These are phyloP conservation scores for Margarornis squamiger DNA, from an alignment of 2,797 vertebrate genomes.

Conservation along the genomic window DNA sequence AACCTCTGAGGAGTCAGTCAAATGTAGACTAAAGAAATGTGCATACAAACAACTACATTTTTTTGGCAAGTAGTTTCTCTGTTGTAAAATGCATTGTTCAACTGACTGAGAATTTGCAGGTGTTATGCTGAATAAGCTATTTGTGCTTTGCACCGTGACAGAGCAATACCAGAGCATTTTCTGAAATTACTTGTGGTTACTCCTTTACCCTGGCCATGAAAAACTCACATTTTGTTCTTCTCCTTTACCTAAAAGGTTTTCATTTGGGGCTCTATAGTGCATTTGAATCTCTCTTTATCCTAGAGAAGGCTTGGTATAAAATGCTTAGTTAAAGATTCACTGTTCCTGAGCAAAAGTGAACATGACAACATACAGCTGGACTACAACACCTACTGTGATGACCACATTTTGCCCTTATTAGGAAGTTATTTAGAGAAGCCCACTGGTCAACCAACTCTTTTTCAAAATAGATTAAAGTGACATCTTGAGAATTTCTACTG, in stretches of 20 bases:
- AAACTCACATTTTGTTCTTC: neutral
- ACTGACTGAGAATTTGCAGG: neutral
- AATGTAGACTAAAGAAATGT: neutral
- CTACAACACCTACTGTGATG: neutral
- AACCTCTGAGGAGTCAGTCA: neutral
- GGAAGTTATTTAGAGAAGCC: neutral
- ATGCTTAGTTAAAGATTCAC: neutral
- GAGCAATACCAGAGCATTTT: neutral
- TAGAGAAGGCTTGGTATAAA: neutral
- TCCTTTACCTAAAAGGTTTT: neutral
- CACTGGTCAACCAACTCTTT: neutral
- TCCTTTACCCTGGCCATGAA: neutral
- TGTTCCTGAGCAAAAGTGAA: neutral
- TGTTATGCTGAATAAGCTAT: neutral
- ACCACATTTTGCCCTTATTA: neutral
- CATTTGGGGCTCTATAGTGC: neutral
- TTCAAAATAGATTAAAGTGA: neutral
- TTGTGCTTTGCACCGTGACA: neutral
- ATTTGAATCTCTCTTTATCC: neutral
- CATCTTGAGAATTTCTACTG: neutral
- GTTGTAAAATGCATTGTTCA: neutral
- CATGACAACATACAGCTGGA: neutral
- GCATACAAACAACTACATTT: neutral
- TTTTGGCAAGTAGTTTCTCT: neutral
- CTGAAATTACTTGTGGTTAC: neutral